Base-by-base conservation (phyloP, 2,113 vertebrate species). In the Turnix velox region DNA sequence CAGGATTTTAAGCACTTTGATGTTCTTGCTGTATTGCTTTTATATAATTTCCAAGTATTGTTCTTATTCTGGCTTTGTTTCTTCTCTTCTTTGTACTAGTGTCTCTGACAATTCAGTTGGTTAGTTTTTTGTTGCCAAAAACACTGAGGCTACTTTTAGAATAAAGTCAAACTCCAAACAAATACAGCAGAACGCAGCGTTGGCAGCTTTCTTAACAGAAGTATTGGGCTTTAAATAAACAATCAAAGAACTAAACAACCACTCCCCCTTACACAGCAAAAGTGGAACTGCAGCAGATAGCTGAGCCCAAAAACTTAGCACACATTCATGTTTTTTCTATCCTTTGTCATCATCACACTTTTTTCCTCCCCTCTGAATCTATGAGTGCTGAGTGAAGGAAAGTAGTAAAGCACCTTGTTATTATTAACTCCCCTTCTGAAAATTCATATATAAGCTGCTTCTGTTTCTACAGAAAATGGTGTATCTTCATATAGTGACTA, bases 91-190 rank as follows among this genome's bases (percentile, higher is more conserved):
- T 69, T 73, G 27, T 62, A n/a, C 43, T 39, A 45, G 18, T 10
- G 35, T 55, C 27, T 84, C 71, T 83, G 43, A 86, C 61, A 92
- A 93, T 54, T 24, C 51, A 78, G 42, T 80, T 80, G 28, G 63
- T 85, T 63, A 88, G 88, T 84, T 52, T 89, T 11, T 67, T 51
- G 48, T 90, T 90, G 71, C 61, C 69, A 84, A 89, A 96, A 94
- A 20, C 69, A 91, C 25, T 19, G 6, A 52, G 39, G 25, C 20
- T 85, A 61, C 55, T 93, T 87, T 80, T 52, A 94, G 69, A 67
- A 76, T 58, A 62, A 81, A 88, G 55, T 45, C 33, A 63, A 81
- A 68, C 27, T 71, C 61, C 68, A 86, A 79, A 82, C 15, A 89
- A 84, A 73, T 37, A 84, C 67, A 46, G n/a, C 45, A 80, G 40